Evolutionary conservation across 2,113 vertebrate species (phyloP).

Genomic region (Sterna hirundo): DNA sequence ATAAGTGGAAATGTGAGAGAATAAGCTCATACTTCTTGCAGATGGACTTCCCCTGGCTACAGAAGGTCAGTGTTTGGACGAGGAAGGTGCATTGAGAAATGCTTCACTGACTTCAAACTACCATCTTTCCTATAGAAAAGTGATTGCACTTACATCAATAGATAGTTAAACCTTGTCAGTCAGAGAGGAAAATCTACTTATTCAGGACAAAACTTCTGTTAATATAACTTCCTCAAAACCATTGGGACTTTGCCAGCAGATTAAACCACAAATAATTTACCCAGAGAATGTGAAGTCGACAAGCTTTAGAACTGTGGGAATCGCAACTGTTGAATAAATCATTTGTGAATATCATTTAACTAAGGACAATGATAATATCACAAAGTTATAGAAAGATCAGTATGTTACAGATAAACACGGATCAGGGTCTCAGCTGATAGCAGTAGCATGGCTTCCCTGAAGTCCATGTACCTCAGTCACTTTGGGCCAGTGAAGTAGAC

Average conservation of each 20-base stretch:
- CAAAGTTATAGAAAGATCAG: background rate
- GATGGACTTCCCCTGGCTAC: background rate
- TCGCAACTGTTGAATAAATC: constrained; percentile 27
- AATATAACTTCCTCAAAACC: background rate
- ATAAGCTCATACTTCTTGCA: background rate
- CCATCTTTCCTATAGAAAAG: background rate
- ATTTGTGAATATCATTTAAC: constrained; percentile 12
- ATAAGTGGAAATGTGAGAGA: background rate
- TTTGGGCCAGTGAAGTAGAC: background rate
- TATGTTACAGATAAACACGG: background rate
- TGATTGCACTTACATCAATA: background rate
- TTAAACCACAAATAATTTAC: constrained; percentile 36
- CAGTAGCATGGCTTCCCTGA: background rate
- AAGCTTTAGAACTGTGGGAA: constrained; percentile 44
- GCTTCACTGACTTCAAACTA: background rate
- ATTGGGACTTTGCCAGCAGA: background rate
- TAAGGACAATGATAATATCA: background rate
- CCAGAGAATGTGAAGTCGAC: constrained; percentile 12
- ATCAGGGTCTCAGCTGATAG: background rate
- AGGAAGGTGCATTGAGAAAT: background rate
- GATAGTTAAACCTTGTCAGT: background rate
- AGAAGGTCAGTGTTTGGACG: background rate
- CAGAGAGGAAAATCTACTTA: background rate
- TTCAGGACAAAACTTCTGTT: background rate
- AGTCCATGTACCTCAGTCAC: background rate